Base-by-base conservation (phyloP, 2,888 invertebrate genomes). In the Aplocera efformata region DNA sequence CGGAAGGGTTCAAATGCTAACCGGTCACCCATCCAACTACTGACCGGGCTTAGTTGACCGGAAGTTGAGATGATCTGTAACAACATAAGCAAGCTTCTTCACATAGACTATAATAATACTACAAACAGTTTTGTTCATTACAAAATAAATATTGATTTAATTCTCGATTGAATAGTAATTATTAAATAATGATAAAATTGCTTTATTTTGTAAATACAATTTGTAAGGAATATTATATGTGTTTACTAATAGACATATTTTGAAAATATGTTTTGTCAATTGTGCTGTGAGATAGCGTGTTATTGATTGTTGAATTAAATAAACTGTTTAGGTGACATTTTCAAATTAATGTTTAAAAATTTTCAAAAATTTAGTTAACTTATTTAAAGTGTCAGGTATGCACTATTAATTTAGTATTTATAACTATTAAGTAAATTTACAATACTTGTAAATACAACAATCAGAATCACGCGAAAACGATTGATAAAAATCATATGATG, bases 181-280 rank as follows among this genome's bases (percentile, higher is more conserved):
- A 58, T 57, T 46, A 49, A 58, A 56, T 71, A 67, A 69, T 68
- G 66, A 72, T 65, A 69, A 74, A 74, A 77, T 72, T 63, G 78
- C 79, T 81, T 84, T 79, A 80, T 83, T 84, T 84, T 88, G 85
- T 86, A 88, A 77, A 86, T 86, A 88, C 75, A 83, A 75, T 78
- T 67, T 79, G 58, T 86, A 85, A 85, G 85, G 78, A 83, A 80
- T 79, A 79, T 81, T 79, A 36, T 83, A 82, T 78, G 77, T 83
- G 79, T 84, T 84, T 84, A 84, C 67, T 80, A 74, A 76, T 81
- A 76, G 74, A 83, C 84, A 86, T 86, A 85, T 86, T 85, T 86
- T 75, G 78, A 85, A 86, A 85, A 85, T 86, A 84, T 85, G 83
- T 85, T 86, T 85, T 86, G 81, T 88, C 88, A 85, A 86, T 88